phyloP scores from a whole-genome alignment of 1,140 invertebrate genomes.

The Caenorhabditis inopinata region DNA sequence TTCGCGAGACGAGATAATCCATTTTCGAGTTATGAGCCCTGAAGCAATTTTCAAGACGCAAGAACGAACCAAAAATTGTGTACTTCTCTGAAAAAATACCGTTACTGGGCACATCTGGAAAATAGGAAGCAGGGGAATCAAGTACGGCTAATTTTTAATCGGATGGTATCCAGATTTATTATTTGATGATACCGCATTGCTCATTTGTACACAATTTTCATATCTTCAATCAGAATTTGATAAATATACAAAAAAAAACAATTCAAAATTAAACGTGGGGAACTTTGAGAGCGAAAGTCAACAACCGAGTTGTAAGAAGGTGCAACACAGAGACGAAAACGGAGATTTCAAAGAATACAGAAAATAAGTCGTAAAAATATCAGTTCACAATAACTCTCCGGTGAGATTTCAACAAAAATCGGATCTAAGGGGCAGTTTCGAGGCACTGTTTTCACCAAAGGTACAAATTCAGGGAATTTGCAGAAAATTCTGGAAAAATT shows the following conservation, averaged over 20 bases:
- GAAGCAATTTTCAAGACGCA: too few relatives aligned
- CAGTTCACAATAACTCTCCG: background rate
- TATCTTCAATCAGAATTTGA: background rate
- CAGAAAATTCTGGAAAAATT: background rate
- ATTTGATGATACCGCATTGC: background rate
- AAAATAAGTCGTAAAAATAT: background rate
- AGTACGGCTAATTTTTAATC: too few relatives aligned
- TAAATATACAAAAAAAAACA: background rate
- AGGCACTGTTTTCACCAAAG: background rate
- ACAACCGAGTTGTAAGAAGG: background rate
- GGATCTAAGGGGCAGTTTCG: background rate
- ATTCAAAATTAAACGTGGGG: background rate
- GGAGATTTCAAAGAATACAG: background rate
- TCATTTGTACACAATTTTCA: slow-evolving; percentile 7
- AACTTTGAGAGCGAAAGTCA: background rate
- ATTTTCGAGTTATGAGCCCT: too few relatives aligned
- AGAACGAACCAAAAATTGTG: too few relatives aligned
- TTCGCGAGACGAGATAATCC: too few relatives aligned
- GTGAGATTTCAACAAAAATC: slow-evolving; percentile 6
- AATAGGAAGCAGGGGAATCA: too few relatives aligned
- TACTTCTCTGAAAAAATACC: too few relatives aligned
- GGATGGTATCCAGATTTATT: too few relatives aligned
- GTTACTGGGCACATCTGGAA: too few relatives aligned
- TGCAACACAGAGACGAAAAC: background rate
- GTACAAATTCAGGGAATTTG: background rate